A percentile compares a stretch with the other conserved stretches of the same genome.
phyloP scores from a whole-genome alignment of 2,113 vertebrate species.

The Cynocephalus volans region DNA sequence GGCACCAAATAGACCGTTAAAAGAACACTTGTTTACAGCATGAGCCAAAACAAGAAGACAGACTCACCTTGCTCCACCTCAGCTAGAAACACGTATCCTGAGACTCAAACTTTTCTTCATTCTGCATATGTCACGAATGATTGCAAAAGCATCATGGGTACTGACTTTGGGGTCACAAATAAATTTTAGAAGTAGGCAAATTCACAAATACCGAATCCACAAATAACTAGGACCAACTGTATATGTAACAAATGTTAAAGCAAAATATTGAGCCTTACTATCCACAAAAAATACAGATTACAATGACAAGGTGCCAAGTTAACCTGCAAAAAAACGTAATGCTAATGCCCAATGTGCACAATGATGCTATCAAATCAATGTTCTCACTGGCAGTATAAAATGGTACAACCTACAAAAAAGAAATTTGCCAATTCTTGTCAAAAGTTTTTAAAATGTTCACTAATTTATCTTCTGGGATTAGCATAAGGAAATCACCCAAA shows the following conservation, averaged over 20 bases:
- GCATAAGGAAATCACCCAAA: background rate
- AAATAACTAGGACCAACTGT: background rate
- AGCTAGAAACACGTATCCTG: background rate
- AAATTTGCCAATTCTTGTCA: slow-evolving; percentile 7
- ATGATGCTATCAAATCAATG: background rate
- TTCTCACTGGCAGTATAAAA: background rate
- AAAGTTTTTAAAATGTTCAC: background rate
- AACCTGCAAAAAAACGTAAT: slow-evolving; percentile 11
- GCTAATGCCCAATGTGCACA: too few species aligned
- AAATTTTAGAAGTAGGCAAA: slow-evolving; percentile 2
- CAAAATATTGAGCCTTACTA: slow-evolving; percentile 11
- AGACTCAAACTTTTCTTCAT: background rate
- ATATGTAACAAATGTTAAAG: background rate
- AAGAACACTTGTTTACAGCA: background rate
- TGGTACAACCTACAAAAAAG: background rate
- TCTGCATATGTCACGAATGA: background rate
- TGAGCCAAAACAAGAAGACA: background rate
- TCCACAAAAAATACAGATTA: background rate
- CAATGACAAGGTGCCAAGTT: background rate
- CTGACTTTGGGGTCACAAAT: background rate
- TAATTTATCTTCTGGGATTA: slow-evolving; percentile 40
- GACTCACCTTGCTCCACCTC: background rate
- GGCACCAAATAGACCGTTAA: background rate
- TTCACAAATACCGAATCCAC: slow-evolving; percentile 35
- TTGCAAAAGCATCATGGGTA: background rate